phyloP scores from a whole-genome alignment of 2,888 invertebrate genomes.

The Rosalia funebris region DNA sequence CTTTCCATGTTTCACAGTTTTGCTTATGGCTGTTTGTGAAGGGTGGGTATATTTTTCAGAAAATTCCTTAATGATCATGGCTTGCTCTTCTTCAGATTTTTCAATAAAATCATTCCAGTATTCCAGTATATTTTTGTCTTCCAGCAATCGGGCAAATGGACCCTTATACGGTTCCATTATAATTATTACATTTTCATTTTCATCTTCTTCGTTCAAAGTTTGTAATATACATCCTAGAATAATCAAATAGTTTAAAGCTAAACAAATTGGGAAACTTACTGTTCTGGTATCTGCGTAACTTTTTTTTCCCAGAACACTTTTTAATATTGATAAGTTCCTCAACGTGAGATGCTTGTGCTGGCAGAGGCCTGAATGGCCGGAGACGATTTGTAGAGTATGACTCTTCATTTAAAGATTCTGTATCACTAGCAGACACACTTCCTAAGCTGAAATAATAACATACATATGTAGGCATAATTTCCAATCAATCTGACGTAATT shows the following conservation, averaged over 20 bases:
- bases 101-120: constrained; percentile 56
- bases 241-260: constrained; percentile 5
- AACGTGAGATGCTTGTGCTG: constrained; percentile 32
- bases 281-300: constrained; percentile 52
- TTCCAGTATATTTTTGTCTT: constrained; percentile 51
- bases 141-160: constrained; percentile 52
- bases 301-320: constrained; percentile 52
- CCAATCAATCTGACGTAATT: too few species aligned
- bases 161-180: constrained; percentile 53
- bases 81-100: constrained; percentile 56
- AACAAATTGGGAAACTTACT: constrained; percentile 42
- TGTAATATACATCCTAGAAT: constrained; percentile 51
- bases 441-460: constrained; percentile 45
- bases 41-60: constrained; percentile 34
- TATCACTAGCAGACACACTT: constrained; percentile 51
- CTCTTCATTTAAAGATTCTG: constrained; percentile 51
- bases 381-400: constrained; percentile 29
- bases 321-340: constrained; percentile 48
- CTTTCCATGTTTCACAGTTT: constrained; percentile 39
- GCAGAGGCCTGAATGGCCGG: constrained; percentile 34
- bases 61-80: constrained; percentile 42
- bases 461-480: too few species aligned
- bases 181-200: constrained; percentile 43
- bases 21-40: constrained; percentile 18
- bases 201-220: constrained; percentile 54